Percentiles rank a stretch among this genome's conserved stretches.
These are phyloP conservation scores for Nerophis ophidion DNA, from an alignment of 2,113 vertebrate species.

Conservation along the genomic window DNA sequence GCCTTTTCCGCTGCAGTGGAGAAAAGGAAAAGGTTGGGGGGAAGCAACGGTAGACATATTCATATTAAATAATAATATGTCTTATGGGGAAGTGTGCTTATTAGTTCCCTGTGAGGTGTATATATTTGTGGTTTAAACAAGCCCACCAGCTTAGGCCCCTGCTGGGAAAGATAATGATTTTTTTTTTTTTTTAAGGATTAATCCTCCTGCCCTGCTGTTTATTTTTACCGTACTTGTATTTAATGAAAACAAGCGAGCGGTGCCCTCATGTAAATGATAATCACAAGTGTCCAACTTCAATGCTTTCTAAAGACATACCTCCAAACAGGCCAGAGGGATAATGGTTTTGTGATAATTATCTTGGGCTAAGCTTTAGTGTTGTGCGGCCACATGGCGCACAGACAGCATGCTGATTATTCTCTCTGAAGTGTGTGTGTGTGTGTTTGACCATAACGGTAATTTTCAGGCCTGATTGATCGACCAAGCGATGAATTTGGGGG, in stretches of 20 bases:
- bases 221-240: slow-evolving; percentile 1
- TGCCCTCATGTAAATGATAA: background rate
- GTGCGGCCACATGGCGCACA: slow-evolving; percentile 47
- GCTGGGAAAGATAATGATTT: slow-evolving; percentile 4
- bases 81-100: background rate
- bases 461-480: slow-evolving; percentile 59
- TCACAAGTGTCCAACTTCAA: background rate
- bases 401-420: slow-evolving; percentile 58
- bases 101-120: slow-evolving; percentile 4
- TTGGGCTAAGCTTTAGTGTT: slow-evolving; percentile 46
- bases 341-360: slow-evolving; percentile 65
- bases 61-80: background rate
- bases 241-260: slow-evolving; percentile 13
- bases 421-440: slow-evolving; percentile 43
- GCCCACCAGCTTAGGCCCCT: background rate
- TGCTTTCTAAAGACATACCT: slow-evolving; percentile 21
- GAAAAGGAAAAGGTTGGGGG: background rate
- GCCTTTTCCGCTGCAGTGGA: slow-evolving; percentile 3
- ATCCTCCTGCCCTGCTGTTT: background rate
- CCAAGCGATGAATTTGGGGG: slow-evolving; percentile 55
- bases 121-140: slow-evolving; percentile 20
- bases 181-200: background rate
- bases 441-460: slow-evolving; percentile 50
- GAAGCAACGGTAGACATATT: slow-evolving; percentile 14
- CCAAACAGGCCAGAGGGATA: slow-evolving; percentile 51